These are phyloP conservation scores for Diphyllodes magnificus DNA, from an alignment of 2,113 vertebrate genomes.

Conservation along the genomic window DNA sequence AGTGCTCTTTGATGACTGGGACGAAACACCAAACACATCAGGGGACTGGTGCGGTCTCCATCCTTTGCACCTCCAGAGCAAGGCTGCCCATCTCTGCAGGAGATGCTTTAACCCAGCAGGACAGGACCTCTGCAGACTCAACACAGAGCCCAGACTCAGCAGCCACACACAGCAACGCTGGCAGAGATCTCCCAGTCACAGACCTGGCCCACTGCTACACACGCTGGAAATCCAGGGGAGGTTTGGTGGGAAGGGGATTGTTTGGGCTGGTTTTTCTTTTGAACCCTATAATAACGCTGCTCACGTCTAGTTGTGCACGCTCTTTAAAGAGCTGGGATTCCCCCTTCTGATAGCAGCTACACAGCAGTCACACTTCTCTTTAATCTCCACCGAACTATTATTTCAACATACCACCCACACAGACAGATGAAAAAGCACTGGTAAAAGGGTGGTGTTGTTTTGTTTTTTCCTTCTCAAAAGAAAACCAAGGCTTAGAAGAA, in stretches of 20 bases:
- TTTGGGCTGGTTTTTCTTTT: background rate
- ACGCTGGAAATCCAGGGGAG: background rate
- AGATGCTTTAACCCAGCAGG: background rate
- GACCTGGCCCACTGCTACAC: background rate
- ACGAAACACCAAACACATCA: background rate
- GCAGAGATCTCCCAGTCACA: background rate
- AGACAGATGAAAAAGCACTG: conserved; percentile 25
- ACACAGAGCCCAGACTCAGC: background rate
- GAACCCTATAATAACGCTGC: background rate
- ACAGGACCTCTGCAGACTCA: background rate
- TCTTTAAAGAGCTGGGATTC: conserved; percentile 36
- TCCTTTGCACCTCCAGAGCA: background rate
- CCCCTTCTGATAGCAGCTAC: conserved; percentile 2
- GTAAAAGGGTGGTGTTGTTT: conserved; percentile 5
- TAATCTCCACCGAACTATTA: conserved; percentile 26
- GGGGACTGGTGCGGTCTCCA: background rate
- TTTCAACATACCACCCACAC: conserved; percentile 25
- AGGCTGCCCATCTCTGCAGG: background rate
- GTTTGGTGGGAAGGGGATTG: background rate
- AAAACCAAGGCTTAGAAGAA: background rate
- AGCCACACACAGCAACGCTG: rapidly evolving
- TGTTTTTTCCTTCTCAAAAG: background rate
- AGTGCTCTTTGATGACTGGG: background rate
- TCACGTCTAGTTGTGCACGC: background rate
- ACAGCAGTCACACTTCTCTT: background rate